These are phyloP conservation scores for Abrostola tripartita DNA, from an alignment of 2,888 invertebrate species.

Conservation along the genomic window DNA sequence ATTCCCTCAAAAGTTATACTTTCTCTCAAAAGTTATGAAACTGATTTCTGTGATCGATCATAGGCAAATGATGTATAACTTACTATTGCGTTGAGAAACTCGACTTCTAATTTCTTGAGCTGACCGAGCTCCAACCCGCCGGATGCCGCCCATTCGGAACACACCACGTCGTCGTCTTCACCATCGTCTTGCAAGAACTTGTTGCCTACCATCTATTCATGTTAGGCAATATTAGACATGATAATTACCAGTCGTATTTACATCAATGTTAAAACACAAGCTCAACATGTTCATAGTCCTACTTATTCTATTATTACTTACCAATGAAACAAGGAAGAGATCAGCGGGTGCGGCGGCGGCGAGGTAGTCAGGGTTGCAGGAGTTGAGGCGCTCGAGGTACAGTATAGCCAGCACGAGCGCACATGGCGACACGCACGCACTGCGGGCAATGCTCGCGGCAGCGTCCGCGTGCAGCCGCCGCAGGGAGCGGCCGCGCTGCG, in stretches of 20 bases:
- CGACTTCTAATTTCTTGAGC: constrained; percentile 94
- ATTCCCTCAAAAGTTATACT: no score
- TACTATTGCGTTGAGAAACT: constrained; percentile 97
- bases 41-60: no score
- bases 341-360: constrained; percentile 95
- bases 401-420: constrained; percentile 97
- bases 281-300: no score
- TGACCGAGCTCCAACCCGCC: constrained; percentile 92
- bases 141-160: constrained; percentile 97
- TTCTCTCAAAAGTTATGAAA: not conserved
- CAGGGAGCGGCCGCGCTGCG: constrained; percentile 92
- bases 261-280: no score
- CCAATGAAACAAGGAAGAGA: constrained; percentile 97
- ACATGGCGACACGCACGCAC: constrained; percentile 96
- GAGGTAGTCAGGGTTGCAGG: constrained; percentile 94
- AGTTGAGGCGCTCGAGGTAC: constrained; percentile 96
- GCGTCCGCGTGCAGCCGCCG: constrained; percentile 93
- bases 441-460: constrained; percentile 92
- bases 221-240: not conserved
- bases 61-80: constrained; percentile 69
- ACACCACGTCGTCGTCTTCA: constrained; percentile 96
- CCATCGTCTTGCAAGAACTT: constrained; percentile 98
- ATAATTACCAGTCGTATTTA: no score
- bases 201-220: constrained; percentile 96
- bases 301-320: constrained; percentile 74